A percentile compares a stretch with the other conserved stretches of the same genome.
These are phyloP conservation scores for Chironomus tentans DNA, from an alignment of 2,888 invertebrate genomes.

Conservation along the genomic window DNA sequence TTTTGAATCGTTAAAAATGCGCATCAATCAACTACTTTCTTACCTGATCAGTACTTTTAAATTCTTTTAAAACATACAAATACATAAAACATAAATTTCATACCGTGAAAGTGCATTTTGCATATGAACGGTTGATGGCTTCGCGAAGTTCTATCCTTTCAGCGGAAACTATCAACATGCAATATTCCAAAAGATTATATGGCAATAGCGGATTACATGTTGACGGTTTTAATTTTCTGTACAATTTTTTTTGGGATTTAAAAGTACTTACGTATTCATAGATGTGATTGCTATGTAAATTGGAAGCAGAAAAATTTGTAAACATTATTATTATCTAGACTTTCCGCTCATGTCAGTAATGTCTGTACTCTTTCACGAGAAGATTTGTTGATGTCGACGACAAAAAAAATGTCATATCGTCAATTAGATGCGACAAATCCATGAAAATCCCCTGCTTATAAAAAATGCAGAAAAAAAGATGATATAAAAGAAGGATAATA, in stretches of 20 bases:
- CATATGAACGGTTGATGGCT: neutral
- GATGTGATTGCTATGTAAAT: too few relatives aligned
- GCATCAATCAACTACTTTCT: too few relatives aligned
- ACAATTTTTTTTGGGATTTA: neutral
- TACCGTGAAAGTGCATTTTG: too few relatives aligned
- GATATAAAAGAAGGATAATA: neutral
- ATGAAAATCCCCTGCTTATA: neutral
- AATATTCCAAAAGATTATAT: conserved; percentile 7
- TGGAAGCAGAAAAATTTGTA: too few relatives aligned
- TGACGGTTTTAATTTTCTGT: conserved; percentile 3
- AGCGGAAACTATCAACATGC: conserved; percentile 6
- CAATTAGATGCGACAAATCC: conserved; percentile 5
- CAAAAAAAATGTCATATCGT: neutral
- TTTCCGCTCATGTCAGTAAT: too few relatives aligned
- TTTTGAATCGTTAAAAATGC: too few relatives aligned
- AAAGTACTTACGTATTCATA: neutral
- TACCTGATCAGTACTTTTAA: too few relatives aligned
- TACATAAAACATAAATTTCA: too few relatives aligned
- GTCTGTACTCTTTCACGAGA: neutral
- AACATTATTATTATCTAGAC: too few relatives aligned
- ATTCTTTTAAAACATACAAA: too few relatives aligned
- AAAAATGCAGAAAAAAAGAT: neutral
- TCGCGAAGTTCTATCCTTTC: neutral
- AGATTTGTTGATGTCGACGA: neutral
- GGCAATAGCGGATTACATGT: neutral